A percentile compares a stretch with the other conserved stretches of the same genome.
Conservation (phyloP, 2,113 vertebrate species). For the Copsychus sechellarum region DNA sequence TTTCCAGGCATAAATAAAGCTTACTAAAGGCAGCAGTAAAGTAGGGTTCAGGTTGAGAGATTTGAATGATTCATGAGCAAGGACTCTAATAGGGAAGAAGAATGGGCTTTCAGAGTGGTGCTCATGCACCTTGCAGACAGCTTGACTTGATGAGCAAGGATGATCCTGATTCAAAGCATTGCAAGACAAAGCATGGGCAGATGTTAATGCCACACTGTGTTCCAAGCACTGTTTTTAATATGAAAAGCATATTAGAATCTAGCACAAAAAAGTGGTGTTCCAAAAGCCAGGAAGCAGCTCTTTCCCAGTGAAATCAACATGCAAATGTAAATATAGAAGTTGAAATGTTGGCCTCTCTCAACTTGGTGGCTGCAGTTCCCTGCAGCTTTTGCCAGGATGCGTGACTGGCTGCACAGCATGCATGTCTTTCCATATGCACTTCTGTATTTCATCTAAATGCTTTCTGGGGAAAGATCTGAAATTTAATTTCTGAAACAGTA, state of each 20-base stretch:
- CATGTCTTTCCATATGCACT: background rate
- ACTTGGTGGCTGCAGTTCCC: background rate
- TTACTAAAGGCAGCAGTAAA: background rate
- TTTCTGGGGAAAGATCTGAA: background rate
- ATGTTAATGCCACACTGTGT: background rate
- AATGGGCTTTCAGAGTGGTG: background rate
- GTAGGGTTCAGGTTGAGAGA: background rate
- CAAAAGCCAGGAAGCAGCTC: background rate
- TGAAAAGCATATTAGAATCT: background rate
- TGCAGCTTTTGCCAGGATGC: background rate
- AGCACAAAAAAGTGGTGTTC: background rate
- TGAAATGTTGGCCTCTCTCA: background rate
- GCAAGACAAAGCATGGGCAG: background rate
- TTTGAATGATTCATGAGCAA: background rate
- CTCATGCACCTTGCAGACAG: background rate
- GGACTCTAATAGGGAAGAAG: background rate
- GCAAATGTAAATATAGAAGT: background rate
- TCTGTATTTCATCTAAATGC: background rate
- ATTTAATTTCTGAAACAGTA: background rate
- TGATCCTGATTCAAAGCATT: background rate
- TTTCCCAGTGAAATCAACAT: background rate
- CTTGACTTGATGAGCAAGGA: conserved; percentile 4
- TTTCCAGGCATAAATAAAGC: background rate
- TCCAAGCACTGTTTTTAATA: background rate
- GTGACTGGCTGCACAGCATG: background rate